These are phyloP conservation scores for Stigmatopora nigra DNA, from an alignment of 2,113 vertebrate species.

Conservation along the genomic window DNA sequence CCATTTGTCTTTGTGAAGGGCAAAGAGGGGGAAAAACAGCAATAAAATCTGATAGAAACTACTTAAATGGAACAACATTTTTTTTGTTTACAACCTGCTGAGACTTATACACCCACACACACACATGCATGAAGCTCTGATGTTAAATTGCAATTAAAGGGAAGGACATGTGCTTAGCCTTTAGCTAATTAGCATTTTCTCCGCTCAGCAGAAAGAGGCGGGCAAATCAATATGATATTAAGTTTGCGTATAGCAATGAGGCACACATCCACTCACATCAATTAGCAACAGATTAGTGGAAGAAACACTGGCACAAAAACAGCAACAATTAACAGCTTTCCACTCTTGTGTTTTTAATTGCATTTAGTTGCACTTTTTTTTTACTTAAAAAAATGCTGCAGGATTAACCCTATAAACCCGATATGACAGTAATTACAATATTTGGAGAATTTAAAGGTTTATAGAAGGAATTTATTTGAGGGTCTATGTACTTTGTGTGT, in stretches of 20 bases:
- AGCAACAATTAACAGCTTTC: constrained; percentile 32
- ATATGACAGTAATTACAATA: not conserved
- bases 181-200: constrained; percentile 87
- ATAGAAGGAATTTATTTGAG: not conserved
- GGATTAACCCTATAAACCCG: not conserved
- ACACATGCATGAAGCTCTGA: constrained; percentile 28
- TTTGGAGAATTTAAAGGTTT: not conserved
- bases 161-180: constrained; percentile 61
- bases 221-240: constrained; percentile 82
- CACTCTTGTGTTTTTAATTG: not conserved
- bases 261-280: constrained; percentile 66
- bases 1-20: constrained; percentile 75
- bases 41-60: constrained; percentile 60
- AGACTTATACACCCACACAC: constrained; percentile 20
- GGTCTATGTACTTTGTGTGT: too few species aligned
- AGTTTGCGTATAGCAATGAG: constrained; percentile 85
- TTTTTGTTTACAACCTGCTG: constrained; percentile 68
- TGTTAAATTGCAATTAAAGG: constrained; percentile 62
- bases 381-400: not conserved
- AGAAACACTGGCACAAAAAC: constrained; percentile 44
- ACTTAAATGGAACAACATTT: constrained; percentile 70
- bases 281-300: constrained; percentile 58
- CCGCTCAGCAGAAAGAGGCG: constrained; percentile 81
- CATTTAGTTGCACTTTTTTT: not conserved
- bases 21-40: constrained; percentile 52